phyloP scores from a whole-genome alignment of 2,797 vertebrate species.

The Austrolebias charrua region DNA sequence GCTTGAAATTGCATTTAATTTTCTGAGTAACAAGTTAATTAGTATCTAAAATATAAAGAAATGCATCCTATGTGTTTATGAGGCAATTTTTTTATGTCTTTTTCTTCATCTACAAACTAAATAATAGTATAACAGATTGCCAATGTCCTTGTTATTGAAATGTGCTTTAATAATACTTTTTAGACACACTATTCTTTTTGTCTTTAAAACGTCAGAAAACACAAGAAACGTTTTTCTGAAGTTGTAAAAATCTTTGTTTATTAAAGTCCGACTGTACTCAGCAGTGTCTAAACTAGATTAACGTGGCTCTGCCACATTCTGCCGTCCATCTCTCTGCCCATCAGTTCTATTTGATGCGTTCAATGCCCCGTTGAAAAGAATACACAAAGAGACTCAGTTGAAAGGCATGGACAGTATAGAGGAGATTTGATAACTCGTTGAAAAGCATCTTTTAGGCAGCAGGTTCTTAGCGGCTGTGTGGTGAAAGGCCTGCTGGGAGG shows the following conservation, averaged over 20 bases:
- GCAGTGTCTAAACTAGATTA: conserved; percentile 51
- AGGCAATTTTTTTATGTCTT: not conserved
- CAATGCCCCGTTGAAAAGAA: conserved; percentile 69
- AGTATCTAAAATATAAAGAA: not conserved
- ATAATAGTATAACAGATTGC: not conserved
- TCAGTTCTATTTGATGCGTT: conserved; percentile 73
- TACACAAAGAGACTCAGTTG: conserved; percentile 72
- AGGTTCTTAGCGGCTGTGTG: conserved; percentile 76
- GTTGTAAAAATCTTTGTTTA: conserved; percentile 4
- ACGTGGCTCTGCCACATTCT: conserved; percentile 59
- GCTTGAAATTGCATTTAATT: not conserved
- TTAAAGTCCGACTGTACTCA: conserved; percentile 54
- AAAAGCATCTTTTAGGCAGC: conserved; percentile 79
- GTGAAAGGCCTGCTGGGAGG: conserved; percentile 83
- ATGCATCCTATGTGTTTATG: no score
- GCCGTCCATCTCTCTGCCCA: conserved; percentile 74
- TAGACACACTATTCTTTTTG: not conserved
- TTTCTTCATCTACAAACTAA: not conserved
- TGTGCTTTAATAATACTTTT: not conserved
- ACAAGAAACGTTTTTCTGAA: not conserved
- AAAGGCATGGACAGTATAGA: conserved; percentile 80
- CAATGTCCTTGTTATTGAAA: not conserved
- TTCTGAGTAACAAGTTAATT: no score
- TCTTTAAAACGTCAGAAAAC: conserved; percentile 4
- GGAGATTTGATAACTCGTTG: conserved; percentile 82